A percentile compares a stretch with the other conserved stretches of the same genome.
Conservation (phyloP, 2,113 vertebrate species). For the Zosterops pallidus region DNA sequence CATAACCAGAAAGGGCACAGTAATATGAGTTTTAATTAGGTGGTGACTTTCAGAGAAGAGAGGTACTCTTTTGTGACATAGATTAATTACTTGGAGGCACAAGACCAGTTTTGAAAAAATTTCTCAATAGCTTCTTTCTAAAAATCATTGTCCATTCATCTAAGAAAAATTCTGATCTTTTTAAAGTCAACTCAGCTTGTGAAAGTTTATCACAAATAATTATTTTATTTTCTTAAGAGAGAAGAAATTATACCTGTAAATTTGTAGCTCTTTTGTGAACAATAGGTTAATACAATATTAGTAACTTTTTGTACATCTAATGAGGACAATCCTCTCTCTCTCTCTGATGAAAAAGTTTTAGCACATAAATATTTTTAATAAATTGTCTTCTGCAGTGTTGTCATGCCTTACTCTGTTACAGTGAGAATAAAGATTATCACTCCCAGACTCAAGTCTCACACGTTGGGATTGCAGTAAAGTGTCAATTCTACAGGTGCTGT, state of each 20-base stretch:
- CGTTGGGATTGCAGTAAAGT: neutral
- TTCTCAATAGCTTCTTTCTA: neutral
- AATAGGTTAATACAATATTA: neutral
- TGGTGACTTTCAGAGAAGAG: neutral
- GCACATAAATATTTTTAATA: neutral
- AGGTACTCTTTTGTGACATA: neutral
- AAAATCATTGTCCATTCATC: neutral
- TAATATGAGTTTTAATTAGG: conserved; percentile 2
- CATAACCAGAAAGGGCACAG: neutral
- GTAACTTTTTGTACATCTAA: neutral
- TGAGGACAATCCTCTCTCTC: neutral
- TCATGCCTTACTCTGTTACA: neutral
- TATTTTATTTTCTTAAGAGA: neutral
- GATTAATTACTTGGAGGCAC: neutral
- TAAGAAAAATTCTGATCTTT: neutral
- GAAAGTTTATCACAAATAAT: neutral
- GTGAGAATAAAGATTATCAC: neutral
- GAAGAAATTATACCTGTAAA: neutral
- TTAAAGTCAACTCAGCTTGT: neutral
- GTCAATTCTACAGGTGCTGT: neutral
- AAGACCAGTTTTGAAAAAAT: neutral
- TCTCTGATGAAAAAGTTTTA: neutral
- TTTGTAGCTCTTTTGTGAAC: neutral
- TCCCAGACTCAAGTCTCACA: neutral
- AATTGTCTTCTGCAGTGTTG: neutral